phyloP scores from a whole-genome alignment of 2,113 vertebrate genomes.

The Alectura lathami region DNA sequence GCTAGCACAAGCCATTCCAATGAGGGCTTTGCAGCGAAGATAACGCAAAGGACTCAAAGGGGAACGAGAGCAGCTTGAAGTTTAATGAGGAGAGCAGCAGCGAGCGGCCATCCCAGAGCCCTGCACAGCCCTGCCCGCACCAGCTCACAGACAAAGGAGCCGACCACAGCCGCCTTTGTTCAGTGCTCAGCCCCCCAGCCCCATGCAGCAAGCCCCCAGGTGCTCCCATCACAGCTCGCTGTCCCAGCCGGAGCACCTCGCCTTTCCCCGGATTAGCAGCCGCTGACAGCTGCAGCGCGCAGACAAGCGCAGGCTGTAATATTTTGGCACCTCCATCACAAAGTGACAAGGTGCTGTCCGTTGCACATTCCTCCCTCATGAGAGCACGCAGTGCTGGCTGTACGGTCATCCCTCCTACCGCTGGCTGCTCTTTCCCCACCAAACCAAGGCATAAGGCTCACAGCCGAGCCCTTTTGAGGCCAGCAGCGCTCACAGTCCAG shows the following conservation, averaged over 20 bases:
- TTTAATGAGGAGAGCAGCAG: slow-evolving; percentile 21
- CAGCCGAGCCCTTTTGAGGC: neutral
- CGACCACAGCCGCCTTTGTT: neutral
- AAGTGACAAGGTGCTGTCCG: neutral
- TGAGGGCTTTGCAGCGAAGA: slow-evolving; percentile 3
- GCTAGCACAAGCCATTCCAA: neutral
- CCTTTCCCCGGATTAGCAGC: neutral
- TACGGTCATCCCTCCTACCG: neutral
- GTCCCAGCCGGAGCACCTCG: no score
- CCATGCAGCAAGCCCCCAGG: no score
- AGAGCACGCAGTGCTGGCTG: accelerated
- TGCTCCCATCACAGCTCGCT: no score
- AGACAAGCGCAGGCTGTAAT: neutral
- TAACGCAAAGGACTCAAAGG: slow-evolving; percentile 48
- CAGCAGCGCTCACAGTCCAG: neutral
- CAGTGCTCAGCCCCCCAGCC: neutral
- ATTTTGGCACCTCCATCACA: slow-evolving; percentile 3
- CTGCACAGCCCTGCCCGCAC: neutral
- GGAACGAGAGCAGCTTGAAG: slow-evolving; percentile 7
- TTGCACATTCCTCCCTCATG: accelerated
- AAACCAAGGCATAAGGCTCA: neutral
- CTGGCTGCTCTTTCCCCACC: neutral
- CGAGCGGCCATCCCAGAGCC: neutral
- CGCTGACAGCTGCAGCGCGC: neutral
- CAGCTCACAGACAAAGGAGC: slow-evolving; percentile 14